Percentiles rank a stretch among this genome's conserved stretches.
Evolutionary conservation across 2,113 vertebrate species (phyloP).

Genomic region (Ariopsis seemanni): DNA sequence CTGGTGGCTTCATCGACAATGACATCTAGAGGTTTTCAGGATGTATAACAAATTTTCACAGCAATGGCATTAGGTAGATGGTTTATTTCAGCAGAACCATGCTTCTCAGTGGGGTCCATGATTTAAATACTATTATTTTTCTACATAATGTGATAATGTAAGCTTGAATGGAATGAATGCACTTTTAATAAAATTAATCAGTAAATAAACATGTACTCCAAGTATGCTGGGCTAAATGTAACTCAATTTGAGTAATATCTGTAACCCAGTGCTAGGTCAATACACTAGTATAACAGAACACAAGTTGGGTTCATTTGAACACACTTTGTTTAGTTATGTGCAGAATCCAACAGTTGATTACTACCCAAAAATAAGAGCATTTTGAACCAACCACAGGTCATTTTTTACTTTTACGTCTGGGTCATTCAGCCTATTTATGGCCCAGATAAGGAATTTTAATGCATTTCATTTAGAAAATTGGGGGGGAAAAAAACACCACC

Average conservation of each 20-base stretch:
- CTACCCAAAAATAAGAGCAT: too few species aligned
- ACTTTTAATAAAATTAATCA: background rate
- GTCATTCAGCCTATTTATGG: background rate
- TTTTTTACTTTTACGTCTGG: background rate
- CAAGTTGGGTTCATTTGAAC: too few species aligned
- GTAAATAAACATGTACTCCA: background rate
- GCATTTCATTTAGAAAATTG: too few species aligned
- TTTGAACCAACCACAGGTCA: too few species aligned
- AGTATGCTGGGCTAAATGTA: background rate
- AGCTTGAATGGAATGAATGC: background rate
- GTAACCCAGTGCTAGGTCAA: too few species aligned
- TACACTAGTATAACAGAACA: too few species aligned
- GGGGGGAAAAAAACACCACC: too few species aligned
- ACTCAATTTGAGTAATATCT: background rate
- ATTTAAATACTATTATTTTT: background rate
- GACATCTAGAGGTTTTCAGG: constrained; percentile 28
- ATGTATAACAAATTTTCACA: background rate
- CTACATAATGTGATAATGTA: background rate
- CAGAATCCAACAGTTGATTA: too few species aligned
- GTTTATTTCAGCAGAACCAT: background rate
- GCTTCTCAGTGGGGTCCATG: background rate
- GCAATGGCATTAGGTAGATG: background rate
- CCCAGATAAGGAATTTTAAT: background rate
- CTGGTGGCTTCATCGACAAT: constrained; percentile 13
- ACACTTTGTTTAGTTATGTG: too few species aligned